A percentile compares a stretch with the other conserved stretches of the same genome.
phyloP scores from a whole-genome alignment of 2,797 vertebrate species.

The Tangara arthus region DNA sequence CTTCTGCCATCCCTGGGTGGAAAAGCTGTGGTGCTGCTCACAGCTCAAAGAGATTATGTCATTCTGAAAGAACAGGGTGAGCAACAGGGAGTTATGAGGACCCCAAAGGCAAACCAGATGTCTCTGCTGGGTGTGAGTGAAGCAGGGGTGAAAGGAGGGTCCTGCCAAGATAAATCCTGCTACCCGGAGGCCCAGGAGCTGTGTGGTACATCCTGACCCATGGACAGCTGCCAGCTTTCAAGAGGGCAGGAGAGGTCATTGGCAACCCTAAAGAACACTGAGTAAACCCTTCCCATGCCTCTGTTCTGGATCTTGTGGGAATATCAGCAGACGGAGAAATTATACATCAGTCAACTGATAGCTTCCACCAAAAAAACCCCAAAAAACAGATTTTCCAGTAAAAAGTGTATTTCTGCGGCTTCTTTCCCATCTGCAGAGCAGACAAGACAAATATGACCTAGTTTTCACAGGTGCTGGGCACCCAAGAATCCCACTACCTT shows the following conservation, averaged over 20 bases:
- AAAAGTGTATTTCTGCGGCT: background rate
- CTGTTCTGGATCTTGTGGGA: background rate
- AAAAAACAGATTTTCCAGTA: background rate
- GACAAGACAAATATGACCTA: background rate
- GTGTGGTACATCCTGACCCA: rapidly evolving
- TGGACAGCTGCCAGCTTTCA: background rate
- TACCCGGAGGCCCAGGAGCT: background rate
- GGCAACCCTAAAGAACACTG: background rate
- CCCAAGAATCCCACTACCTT: background rate
- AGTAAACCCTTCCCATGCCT: background rate
- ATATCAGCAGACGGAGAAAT: background rate
- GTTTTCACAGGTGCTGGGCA: background rate
- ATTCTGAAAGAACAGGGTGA: background rate
- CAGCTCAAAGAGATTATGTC: background rate
- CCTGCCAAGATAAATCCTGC: background rate
- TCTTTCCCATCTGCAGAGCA: background rate
- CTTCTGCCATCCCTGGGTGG: rapidly evolving
- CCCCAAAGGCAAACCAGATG: rapidly evolving
- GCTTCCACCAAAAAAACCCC: background rate
- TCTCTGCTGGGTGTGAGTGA: background rate
- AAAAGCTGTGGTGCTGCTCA: background rate
- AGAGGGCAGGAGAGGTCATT: background rate
- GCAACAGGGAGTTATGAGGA: background rate
- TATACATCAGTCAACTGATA: background rate
- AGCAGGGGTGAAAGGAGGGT: background rate